Percentiles rank a stretch among this genome's conserved stretches.
Conservation (phyloP, 2,113 vertebrate species). For the Chauna torquata region DNA sequence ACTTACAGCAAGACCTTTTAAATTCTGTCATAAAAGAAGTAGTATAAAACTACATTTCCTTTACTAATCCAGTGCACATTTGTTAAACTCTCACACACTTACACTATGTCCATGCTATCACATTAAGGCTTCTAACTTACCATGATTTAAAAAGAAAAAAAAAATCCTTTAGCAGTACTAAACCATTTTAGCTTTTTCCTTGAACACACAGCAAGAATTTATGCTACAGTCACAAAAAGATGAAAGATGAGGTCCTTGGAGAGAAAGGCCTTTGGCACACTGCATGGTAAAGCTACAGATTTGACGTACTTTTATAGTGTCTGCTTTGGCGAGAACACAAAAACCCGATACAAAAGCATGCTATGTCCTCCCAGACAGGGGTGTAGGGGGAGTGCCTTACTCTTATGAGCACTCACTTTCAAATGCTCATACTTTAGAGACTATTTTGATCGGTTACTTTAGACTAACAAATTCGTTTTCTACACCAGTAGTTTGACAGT, state of each 20-base stretch:
- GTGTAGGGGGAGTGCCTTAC: neutral
- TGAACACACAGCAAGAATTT: constrained; percentile 80
- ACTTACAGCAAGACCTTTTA: constrained; percentile 90
- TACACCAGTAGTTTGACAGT: constrained; percentile 33
- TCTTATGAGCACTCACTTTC: constrained; percentile 58
- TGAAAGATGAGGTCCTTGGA: constrained; percentile 78
- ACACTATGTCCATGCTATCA: constrained; percentile 58
- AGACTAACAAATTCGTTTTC: constrained; percentile 68
- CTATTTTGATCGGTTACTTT: constrained; percentile 65
- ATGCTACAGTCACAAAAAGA: constrained; percentile 76
- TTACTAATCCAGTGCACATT: constrained; percentile 86
- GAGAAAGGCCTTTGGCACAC: constrained; percentile 78
- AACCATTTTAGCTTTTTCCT: constrained; percentile 76
- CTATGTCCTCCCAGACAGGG: constrained; percentile 33
- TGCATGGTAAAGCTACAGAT: constrained; percentile 73
- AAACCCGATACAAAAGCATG: constrained; percentile 63
- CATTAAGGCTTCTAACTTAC: constrained; percentile 74
- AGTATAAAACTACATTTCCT: constrained; percentile 85
- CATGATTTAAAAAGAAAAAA: neutral
- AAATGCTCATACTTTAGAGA: constrained; percentile 58
- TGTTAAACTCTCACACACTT: constrained; percentile 73
- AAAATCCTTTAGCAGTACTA: constrained; percentile 66
- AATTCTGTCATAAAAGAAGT: constrained; percentile 82
- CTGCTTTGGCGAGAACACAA: constrained; percentile 67
- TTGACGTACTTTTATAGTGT: constrained; percentile 74